phyloP scores from a whole-genome alignment of 2,113 vertebrate species.

The Cynocephalus volans region DNA sequence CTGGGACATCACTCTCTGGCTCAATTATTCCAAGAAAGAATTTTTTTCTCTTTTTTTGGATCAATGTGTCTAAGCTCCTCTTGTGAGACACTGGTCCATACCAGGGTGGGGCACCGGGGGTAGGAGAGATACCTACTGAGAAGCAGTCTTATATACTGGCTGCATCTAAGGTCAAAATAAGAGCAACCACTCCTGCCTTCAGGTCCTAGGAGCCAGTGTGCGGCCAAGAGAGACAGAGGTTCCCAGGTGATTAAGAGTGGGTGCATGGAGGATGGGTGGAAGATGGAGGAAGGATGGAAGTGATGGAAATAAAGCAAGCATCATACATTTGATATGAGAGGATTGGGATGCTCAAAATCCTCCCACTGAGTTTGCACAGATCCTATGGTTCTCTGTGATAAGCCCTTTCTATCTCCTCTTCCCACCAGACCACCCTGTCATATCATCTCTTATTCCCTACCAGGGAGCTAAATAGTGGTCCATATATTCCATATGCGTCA shows the following conservation, averaged over 20 bases:
- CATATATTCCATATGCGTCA: neutral
- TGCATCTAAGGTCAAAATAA: neutral
- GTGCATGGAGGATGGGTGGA: neutral
- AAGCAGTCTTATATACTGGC: neutral
- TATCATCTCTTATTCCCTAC: neutral
- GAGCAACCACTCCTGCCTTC: neutral
- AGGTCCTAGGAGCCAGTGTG: neutral
- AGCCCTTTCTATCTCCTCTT: neutral
- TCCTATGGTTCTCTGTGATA: neutral
- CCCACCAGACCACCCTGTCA: neutral
- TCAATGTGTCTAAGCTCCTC: neutral
- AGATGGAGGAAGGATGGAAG: fast-evolving
- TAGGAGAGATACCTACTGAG: neutral
- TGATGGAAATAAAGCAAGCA: neutral
- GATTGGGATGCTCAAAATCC: neutral
- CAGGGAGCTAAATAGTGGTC: neutral
- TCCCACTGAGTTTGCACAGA: neutral
- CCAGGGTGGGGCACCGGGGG: fast-evolving
- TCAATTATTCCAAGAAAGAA: slow-evolving; percentile 38
- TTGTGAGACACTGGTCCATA: neutral
- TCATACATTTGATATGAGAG: neutral
- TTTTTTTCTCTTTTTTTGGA: neutral
- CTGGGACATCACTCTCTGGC: neutral
- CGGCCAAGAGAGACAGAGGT: neutral
- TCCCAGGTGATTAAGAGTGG: no score